A percentile compares a stretch with the other conserved stretches of the same genome.
Conservation (phyloP, 2,888 invertebrate genomes). For the Drosophila anomalata region DNA sequence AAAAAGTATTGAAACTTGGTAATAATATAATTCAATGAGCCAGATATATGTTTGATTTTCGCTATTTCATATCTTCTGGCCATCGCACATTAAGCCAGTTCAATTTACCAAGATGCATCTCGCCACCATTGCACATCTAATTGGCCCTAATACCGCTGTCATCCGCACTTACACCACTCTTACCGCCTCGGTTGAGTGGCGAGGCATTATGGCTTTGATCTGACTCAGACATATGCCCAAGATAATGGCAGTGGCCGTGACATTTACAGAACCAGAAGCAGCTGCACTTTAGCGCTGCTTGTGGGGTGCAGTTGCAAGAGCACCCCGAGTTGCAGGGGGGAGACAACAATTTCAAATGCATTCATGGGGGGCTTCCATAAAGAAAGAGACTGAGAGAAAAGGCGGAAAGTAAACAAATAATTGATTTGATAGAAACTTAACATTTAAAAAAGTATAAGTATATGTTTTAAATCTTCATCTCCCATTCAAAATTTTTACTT, state of each 20-base stretch:
- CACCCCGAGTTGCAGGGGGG: conserved; percentile 46
- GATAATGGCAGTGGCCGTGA: conserved; percentile 23
- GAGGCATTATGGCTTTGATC: conserved; percentile 57
- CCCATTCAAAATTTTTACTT: no score
- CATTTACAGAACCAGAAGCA: conserved; percentile 4
- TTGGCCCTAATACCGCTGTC: conserved; percentile 53
- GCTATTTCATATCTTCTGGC: neutral
- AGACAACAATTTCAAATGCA: conserved; percentile 59
- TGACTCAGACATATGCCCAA: conserved; percentile 48
- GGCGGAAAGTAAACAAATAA: neutral
- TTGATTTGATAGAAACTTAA: no score
- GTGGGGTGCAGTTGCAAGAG: conserved; percentile 33
- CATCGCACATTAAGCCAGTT: conserved; percentile 22
- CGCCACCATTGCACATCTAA: conserved; percentile 35
- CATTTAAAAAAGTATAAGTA: no score
- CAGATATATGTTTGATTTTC: neutral
- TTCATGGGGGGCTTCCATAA: conserved; percentile 43
- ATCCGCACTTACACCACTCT: conserved; percentile 32
- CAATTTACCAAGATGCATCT: conserved; percentile 7
- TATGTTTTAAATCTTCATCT: neutral
- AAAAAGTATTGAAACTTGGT: neutral
- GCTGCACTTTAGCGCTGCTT: conserved; percentile 24
- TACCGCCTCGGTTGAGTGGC: conserved; percentile 29
- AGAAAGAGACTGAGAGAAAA: neutral
- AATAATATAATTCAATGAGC: neutral